Conservation (phyloP, 2,113 vertebrate species). For the Galemys pyrenaicus region DNA sequence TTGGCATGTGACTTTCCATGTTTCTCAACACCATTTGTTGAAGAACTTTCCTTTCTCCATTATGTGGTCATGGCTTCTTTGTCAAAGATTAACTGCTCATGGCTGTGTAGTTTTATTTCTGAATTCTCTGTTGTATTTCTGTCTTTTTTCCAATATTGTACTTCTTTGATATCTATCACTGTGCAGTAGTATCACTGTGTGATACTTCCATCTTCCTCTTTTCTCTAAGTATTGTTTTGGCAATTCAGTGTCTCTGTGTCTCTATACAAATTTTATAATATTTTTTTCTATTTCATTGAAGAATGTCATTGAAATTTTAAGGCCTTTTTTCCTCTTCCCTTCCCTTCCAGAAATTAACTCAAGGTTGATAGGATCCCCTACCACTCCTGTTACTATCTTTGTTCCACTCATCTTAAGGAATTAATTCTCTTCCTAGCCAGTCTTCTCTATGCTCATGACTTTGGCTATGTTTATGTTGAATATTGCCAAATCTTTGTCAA, state of each 20-base stretch:
- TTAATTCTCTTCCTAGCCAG: background rate
- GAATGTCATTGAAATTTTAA: background rate
- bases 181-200: no score
- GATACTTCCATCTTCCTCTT: no score
- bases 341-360: background rate
- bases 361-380: background rate
- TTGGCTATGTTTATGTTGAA: background rate
- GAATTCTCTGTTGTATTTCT: background rate
- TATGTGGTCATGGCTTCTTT: background rate
- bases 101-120: background rate
- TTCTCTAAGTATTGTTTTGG: no score
- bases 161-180: no score
- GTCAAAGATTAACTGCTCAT: background rate
- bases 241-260: no score
- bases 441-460: background rate
- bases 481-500: background rate
- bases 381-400: rapidly evolving
- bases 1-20: background rate
- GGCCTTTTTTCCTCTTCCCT: background rate
- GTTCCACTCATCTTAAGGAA: background rate
- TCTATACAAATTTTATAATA: background rate
- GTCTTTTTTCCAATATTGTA: no score
- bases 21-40: background rate
- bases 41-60: background rate
- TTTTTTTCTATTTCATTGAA: background rate